Percentiles rank a stretch among this genome's conserved stretches.
Evolutionary conservation across 2,113 vertebrate genomes (phyloP).

Genomic region (Apistogramma diplotaenia): DNA sequence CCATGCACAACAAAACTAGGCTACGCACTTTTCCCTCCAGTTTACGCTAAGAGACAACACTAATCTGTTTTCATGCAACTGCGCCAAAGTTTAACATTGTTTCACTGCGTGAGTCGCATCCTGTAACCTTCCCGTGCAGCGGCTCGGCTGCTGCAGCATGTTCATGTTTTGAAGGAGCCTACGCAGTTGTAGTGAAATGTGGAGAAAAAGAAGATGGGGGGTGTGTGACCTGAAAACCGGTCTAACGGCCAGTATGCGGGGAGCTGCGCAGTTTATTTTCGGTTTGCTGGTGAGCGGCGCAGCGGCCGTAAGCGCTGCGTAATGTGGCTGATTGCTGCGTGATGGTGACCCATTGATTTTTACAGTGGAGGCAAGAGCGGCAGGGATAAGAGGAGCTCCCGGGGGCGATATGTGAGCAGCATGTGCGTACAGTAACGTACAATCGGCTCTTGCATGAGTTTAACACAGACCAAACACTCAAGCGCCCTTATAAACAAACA

Average conservation of each 20-base stretch:
- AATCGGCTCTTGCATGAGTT: not conserved
- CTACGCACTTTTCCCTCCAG: constrained; percentile 21
- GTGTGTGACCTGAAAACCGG: constrained; percentile 24
- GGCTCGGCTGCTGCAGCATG: constrained; percentile 16
- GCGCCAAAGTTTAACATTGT: constrained; percentile 37
- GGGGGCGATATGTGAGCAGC: not conserved
- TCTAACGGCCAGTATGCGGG: constrained; percentile 1
- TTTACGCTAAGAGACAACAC: not conserved
- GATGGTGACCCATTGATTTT: constrained; percentile 7
- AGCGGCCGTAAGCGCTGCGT: constrained; percentile 42
- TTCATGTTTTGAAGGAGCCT: constrained; percentile 38
- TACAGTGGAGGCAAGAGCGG: not conserved
- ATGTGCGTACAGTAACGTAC: not conserved
- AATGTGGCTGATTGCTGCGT: constrained; percentile 36
- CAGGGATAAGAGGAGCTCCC: too few relatives aligned
- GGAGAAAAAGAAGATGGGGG: not conserved
- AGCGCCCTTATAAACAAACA: not conserved
- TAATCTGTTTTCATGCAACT: not conserved
- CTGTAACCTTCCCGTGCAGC: constrained; percentile 4
- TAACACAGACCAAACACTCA: not conserved
- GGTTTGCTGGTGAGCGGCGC: constrained; percentile 16
- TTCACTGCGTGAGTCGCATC: not conserved
- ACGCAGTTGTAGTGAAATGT: constrained; percentile 48
- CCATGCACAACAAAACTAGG: constrained; percentile 34
- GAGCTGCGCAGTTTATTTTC: constrained; percentile 70